Evolutionary conservation across 2,797 vertebrate species (phyloP), one percentile per base, ranked within the genome.

Genomic region (Sparus aurata): DNA sequence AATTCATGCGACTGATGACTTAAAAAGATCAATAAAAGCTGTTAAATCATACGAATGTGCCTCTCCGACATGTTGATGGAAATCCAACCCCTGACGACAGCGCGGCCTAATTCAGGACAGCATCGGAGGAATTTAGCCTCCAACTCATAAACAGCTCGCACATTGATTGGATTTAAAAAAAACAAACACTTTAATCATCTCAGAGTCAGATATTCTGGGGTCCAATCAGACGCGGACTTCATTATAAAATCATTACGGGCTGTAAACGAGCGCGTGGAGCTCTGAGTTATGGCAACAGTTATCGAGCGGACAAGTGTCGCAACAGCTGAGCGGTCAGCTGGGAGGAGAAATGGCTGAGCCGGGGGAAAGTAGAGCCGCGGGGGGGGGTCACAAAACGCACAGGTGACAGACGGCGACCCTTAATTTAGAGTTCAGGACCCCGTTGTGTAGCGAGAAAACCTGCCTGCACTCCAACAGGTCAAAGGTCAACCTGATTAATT

Each of bases 261-360:
- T 84, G 80, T 87, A 72, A 89, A 84, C 64, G 61, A 64, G 52
- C 49, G 27, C 38, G 72, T 34, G 16, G 89, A 84, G 61, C 46
- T 43, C 71, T 81, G 83, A 89, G 79, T 78, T 69, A 74, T 34
- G 77, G 85, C 91, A 91, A 87, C 91, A 90, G 91, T 92, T 90
- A 89, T 89, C 68, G 72, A 84, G 85, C 41, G 72, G 76, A 92
- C 91, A 94, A 92, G 90, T 94, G 93, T 91, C 93, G 81, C 79
- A 87, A 93, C 94, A 95, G 95, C 94, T 95, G 95, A 93, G 90
- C 20, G 69, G 85, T 93, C 95, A 95, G 91, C 93, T 94, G 94
- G 89, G 81, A 75, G 75, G 82, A 90, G 91, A 95, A 34, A 93
- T 88, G 91, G 92, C 94, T 93, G 93, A 95, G 91, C 59, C 80